Evolutionary conservation across 35 echinoderm and acorn worm genomes (phyloP).

Genomic region (Antedon bifida): DNA sequence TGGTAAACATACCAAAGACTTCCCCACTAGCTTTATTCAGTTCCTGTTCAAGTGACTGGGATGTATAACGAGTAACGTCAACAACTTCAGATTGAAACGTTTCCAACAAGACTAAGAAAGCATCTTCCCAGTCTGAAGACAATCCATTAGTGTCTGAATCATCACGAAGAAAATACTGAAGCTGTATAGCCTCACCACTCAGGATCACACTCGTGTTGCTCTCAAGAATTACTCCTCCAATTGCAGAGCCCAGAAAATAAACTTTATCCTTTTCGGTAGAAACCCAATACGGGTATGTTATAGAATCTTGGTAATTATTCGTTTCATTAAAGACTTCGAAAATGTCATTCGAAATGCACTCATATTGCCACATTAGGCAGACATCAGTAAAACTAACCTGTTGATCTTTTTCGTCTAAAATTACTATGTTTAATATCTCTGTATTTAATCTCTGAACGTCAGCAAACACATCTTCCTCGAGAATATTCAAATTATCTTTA

Average conservation of each 20-base stretch:
- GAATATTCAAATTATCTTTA: not conserved
- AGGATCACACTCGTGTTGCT: not conserved
- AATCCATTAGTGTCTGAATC: not conserved
- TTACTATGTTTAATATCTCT: not conserved
- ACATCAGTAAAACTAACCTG: not conserved
- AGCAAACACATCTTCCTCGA: not conserved
- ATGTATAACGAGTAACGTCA: not conserved
- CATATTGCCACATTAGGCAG: not conserved
- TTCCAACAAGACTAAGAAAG: not conserved
- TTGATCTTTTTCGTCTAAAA: not conserved
- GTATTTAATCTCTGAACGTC: not conserved
- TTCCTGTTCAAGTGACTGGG: constrained; percentile 7
- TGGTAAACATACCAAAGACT: not conserved
- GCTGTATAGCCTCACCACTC: not conserved
- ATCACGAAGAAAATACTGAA: constrained; percentile 1
- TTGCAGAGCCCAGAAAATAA: not conserved
- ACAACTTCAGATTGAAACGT: not conserved
- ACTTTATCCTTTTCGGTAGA: not conserved
- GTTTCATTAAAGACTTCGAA: not conserved
- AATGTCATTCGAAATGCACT: not conserved
- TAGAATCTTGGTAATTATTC: not conserved
- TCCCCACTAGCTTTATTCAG: not conserved
- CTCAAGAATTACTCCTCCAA: constrained; percentile 10
- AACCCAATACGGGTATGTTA: not conserved
- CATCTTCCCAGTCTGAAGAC: not conserved